Evolutionary conservation across 2,113 vertebrate genomes (phyloP).

Genomic region (Chelonoidis abingdonii): DNA sequence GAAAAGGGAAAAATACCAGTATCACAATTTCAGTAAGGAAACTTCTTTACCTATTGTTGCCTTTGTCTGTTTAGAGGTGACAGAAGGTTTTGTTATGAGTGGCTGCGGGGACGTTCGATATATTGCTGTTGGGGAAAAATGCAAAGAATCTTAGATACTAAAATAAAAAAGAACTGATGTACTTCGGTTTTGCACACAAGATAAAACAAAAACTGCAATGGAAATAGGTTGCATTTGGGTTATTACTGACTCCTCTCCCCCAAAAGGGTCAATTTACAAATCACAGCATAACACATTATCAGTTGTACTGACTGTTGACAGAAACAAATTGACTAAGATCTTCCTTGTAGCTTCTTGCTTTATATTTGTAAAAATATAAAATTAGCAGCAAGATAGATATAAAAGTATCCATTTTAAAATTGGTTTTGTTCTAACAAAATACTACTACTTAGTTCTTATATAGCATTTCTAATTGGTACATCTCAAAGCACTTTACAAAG

Average conservation of each 20-base stretch:
- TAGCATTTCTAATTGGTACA: background rate
- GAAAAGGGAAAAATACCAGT: conserved; percentile 15
- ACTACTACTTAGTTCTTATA: background rate
- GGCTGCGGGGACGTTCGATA: conserved; percentile 58
- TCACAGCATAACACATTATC: background rate
- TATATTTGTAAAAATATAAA: background rate
- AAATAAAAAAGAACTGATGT: background rate
- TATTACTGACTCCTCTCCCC: background rate
- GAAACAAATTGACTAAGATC: background rate
- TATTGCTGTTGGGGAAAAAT: conserved; percentile 67
- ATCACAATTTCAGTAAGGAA: conserved; percentile 28
- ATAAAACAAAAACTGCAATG: background rate
- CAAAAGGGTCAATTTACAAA: background rate
- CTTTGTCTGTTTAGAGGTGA: conserved; percentile 59
- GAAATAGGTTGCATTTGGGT: background rate
- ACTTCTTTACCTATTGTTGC: conserved; percentile 79
- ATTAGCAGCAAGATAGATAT: background rate
- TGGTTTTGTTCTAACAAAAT: background rate
- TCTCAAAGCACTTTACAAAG: background rate
- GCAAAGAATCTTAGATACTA: conserved; percentile 57
- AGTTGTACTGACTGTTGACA: background rate
- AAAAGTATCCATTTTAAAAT: background rate
- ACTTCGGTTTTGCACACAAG: background rate
- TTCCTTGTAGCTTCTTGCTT: background rate
- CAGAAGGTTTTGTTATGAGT: conserved; percentile 59